Evolutionary conservation across 2,113 vertebrate genomes (phyloP), one percentile per base, ranked within the genome.

Genomic region (Pterocles burchelli): DNA sequence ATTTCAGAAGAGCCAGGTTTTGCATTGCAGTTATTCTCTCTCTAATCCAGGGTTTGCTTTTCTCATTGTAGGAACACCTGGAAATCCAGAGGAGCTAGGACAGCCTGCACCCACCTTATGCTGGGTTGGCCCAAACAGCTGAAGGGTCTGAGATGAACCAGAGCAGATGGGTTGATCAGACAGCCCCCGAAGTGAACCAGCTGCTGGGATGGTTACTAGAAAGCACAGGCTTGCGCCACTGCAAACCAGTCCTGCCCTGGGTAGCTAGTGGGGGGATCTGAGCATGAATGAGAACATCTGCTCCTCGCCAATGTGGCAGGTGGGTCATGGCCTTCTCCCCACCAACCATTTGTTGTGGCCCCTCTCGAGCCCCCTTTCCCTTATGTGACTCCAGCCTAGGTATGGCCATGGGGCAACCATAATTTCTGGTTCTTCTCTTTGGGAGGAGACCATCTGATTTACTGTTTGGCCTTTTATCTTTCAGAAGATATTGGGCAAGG

Each of bases 141-240:
- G 7, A 6, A 65, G 45, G 58, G 63, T 7, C 63, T 46, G 57
- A 74, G 54, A 14, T 7, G 75, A 22, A 12, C 45, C 76, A 54
- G 55, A 49, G 68, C 49, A 86, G 85, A 6, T 3, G 66, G 62
- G 7, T 41, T 0, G 4, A 22, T 70, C 34, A 61, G 49, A 21
- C 0, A 3, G 38, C 7, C n/a, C 31, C 21, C 1, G 1, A 19
- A 43, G 49, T 5, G 41, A 48, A 11, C 8, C 13, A 46, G 25
- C 43, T 85, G 81, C 21, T 82, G 62, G 48, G 52, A 24, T 31
- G 41, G 55, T 33, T 76, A 3, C 55, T 45, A 61, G 38, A 41
- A 71, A 78, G 26, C 33, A 81, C 5, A 20, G 24, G 8, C 16
- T 45, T 51, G 18, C 18, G 63, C 25, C 61, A 20, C 5, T 78